These are phyloP conservation scores for Amblyjoppa fuscipennis DNA, from an alignment of 2,888 invertebrate genomes.

Conservation along the genomic window DNA sequence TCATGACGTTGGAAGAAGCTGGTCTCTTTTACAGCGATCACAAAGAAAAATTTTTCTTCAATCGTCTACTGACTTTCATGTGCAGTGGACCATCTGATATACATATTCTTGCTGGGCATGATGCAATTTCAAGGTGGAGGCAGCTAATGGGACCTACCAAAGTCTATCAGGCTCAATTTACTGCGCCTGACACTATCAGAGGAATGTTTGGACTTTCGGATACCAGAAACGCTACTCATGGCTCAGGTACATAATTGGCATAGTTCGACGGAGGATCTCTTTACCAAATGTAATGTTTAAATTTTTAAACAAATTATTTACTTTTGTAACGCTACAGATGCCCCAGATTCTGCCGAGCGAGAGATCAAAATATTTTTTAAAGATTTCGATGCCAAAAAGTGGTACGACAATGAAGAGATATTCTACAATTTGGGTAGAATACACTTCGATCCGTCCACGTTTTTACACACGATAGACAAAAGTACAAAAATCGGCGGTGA, in stretches of 20 bases:
- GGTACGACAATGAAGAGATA: conserved; percentile 88
- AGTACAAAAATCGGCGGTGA: conserved; percentile 49
- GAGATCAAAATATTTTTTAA: conserved; percentile 96
- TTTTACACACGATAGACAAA: conserved; percentile 86
- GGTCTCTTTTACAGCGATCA: conserved; percentile 94
- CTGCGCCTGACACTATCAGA: conserved; percentile 92
- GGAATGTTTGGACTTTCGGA: conserved; percentile 96
- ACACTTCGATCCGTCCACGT: conserved; percentile 86
- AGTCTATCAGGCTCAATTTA: conserved; percentile 92
- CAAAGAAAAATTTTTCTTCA: conserved; percentile 92
- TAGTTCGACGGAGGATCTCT: not conserved
- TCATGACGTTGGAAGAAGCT: conserved; percentile 88
- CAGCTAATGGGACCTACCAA: conserved; percentile 96
- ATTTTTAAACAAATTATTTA: not conserved
- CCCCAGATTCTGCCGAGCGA: conserved; percentile 89
- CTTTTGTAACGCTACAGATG: conserved; percentile 87
- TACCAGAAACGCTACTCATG: conserved; percentile 97
- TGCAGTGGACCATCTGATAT: conserved; percentile 94
- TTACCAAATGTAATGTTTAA: not conserved
- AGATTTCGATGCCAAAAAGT: conserved; percentile 90
- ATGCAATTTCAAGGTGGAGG: conserved; percentile 94
- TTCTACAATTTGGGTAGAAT: conserved; percentile 85
- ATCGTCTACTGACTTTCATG: conserved; percentile 93
- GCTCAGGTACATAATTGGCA: conserved; percentile 89
- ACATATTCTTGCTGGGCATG: conserved; percentile 91